Evolutionary conservation across 1,140 invertebrate species (phyloP).

Genomic region (Heliconius eleuchia): DNA sequence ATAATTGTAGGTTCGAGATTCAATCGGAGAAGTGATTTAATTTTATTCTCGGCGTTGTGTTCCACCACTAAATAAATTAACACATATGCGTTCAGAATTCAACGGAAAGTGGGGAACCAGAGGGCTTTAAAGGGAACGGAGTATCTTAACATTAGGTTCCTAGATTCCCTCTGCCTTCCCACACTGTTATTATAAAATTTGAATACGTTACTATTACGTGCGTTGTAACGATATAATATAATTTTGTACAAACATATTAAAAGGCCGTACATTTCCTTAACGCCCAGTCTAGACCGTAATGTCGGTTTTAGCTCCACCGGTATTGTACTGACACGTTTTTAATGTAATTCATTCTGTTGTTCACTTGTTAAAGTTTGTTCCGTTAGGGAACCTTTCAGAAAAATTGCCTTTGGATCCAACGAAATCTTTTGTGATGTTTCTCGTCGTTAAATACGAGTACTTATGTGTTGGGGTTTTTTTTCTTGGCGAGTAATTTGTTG

Average conservation of each 20-base stretch:
- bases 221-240: not conserved
- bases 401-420: constrained; percentile 40
- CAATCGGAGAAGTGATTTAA: too few relatives aligned
- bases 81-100: too few relatives aligned
- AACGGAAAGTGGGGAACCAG: too few relatives aligned
- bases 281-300: constrained; percentile 5
- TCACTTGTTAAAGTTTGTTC: constrained; percentile 24
- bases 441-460: constrained; percentile 11
- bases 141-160: not conserved
- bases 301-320: not conserved
- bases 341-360: constrained; percentile 29
- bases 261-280: not conserved
- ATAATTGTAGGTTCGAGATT: too few relatives aligned
- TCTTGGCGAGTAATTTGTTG: not conserved
- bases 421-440: constrained; percentile 26
- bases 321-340: constrained; percentile 13
- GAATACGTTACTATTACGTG: not conserved
- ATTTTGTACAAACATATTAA: not conserved
- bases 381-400: constrained; percentile 39
- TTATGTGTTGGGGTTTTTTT: not conserved
- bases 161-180: not conserved
- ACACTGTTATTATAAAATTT: not conserved
- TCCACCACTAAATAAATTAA: too few relatives aligned
- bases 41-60: too few relatives aligned
- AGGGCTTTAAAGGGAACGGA: not conserved